Percentiles rank a stretch among this genome's conserved stretches.
phyloP scores from a whole-genome alignment of 2,113 vertebrate genomes.

The Rhynchomys soricoides region DNA sequence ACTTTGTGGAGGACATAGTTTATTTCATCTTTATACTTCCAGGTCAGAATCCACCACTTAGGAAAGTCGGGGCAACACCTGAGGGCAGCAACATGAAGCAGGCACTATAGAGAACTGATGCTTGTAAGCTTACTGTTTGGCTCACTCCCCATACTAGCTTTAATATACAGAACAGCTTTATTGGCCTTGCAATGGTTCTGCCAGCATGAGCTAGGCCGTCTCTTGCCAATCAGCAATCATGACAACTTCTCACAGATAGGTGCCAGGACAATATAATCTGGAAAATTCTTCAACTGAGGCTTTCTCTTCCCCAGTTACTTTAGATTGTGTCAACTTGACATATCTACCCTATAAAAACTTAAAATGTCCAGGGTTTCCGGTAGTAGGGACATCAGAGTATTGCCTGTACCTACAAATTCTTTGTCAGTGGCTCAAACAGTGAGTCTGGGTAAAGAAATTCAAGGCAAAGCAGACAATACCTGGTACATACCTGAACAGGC shows the following conservation, averaged over 20 bases:
- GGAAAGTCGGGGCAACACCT: neutral
- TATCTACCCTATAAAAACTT: neutral
- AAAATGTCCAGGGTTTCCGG: neutral
- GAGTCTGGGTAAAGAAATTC: accelerated
- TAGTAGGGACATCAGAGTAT: neutral
- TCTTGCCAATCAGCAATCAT: neutral
- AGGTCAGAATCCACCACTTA: neutral
- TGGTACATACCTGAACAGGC: neutral
- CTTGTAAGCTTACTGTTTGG: too few species aligned
- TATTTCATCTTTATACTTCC: neutral
- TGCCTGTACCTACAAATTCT: neutral
- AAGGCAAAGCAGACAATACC: neutral
- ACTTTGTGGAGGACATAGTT: neutral
- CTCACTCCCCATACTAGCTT: neutral
- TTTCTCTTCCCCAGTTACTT: neutral
- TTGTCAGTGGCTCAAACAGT: neutral
- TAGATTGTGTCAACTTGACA: neutral
- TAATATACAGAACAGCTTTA: neutral
- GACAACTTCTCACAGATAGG: too few species aligned
- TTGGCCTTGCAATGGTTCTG: accelerated
- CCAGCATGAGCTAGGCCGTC: neutral
- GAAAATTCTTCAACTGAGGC: neutral
- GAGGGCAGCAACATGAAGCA: neutral
- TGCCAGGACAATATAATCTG: neutral
- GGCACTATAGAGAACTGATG: neutral